Evolutionary conservation across 2,797 vertebrate genomes (phyloP), one percentile per base, ranked within the genome.

Genomic region (Platyrinchus mystaceus): DNA sequence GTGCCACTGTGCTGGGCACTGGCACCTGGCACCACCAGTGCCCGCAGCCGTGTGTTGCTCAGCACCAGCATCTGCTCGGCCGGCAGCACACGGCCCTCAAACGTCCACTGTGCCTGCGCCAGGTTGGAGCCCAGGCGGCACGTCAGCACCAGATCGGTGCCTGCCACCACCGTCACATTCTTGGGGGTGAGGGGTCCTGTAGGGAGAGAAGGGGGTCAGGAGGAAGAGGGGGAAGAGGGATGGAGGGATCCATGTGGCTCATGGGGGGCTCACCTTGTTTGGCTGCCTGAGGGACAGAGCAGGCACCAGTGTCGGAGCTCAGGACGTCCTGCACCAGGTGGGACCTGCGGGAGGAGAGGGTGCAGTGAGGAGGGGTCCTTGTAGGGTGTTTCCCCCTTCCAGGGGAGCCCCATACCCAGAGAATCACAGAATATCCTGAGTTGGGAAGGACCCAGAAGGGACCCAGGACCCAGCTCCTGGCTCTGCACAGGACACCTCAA

Each of bases 111-210:
- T 1, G 99, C 98, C 39, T 96, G 98, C 2, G 99, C 99, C 87
- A 99, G 97, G 97, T 99, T 99, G 94, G 99, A 99, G 39, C 99
- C 98, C 83, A 99, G 97, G 44, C 98, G 98, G 96, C 99, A 99
- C 7, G 99, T 98, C 74, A 99, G 98, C 84, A 99, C 98, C 96
- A 99, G 98, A 96, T 99, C 98, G 0, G 99, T 99, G 13, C 99
- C 99, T 0, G 98, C 98, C 77, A 98, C 99, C 94, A 99, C 98
- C 0, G 99, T 99, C 69, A 99, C 97, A 32, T 99, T 99, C 94
- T 98, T 98, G 37, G 98, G 95, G 11, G 96, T 97, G 44, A 98
- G 96, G 80, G 98, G 97, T 24, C 98, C 98, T 98, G 97, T 14
- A 69, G 55, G 44, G 24, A 88, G 50, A 62, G 27, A 62, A 37